Evolutionary conservation across 1,140 invertebrate genomes (phyloP).

Genomic region (Scaptomyza hsui): DNA sequence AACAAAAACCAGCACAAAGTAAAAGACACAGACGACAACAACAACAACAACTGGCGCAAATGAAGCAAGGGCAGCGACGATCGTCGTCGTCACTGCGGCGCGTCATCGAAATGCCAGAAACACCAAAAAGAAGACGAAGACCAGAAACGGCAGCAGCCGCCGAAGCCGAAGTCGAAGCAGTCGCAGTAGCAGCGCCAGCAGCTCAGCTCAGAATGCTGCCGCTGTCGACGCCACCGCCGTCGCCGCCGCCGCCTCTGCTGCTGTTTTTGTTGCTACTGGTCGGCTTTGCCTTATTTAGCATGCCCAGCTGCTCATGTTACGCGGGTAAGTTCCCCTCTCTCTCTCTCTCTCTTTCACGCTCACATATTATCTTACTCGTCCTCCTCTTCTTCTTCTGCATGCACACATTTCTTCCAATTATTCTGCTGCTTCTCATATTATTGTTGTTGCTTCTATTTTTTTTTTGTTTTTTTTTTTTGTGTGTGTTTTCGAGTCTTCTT

Average conservation of each 20-base stretch:
- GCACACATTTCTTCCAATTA: conserved; percentile 22
- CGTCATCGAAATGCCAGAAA: conserved; percentile 38
- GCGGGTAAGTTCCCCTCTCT: conserved; percentile 78
- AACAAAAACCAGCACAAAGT: conserved; percentile 16
- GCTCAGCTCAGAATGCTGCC: conserved; percentile 61
- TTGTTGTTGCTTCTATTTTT: conserved; percentile 28
- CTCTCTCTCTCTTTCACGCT: conserved; percentile 20
- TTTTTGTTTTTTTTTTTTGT: conserved; percentile 28
- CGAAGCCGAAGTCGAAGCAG: too few species aligned
- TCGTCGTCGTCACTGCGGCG: conserved; percentile 75
- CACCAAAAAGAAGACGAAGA: conserved; percentile 24
- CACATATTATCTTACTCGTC: neutral
- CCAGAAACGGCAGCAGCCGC: conserved; percentile 8
- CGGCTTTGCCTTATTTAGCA: conserved; percentile 38
- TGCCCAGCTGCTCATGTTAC: conserved; percentile 78
- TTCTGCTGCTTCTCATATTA: conserved; percentile 6
- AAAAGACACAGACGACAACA: conserved; percentile 4
- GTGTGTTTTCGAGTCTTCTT: conserved; percentile 22
- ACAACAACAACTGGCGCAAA: conserved; percentile 60
- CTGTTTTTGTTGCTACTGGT: conserved; percentile 50
- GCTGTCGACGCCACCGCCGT: conserved; percentile 22
- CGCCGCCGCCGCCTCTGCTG: conserved; percentile 37
- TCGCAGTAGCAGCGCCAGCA: conserved; percentile 12
- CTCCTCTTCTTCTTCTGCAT: neutral
- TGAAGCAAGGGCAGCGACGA: conserved; percentile 62